phyloP scores from a whole-genome alignment of 1,140 invertebrate genomes.

The Drosophila santomea region DNA sequence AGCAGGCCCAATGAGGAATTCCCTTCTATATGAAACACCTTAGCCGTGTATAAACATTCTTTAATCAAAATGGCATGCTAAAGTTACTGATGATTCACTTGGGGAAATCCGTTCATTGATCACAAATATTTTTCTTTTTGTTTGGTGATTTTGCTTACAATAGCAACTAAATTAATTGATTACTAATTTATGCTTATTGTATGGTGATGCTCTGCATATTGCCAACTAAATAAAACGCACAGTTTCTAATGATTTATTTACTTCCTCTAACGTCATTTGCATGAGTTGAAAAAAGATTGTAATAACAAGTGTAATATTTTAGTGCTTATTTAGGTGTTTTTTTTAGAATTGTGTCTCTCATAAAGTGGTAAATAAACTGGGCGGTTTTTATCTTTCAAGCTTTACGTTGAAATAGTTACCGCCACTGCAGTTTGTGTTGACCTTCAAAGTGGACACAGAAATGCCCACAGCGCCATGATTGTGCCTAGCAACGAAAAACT shows the following conservation, averaged over 20 bases:
- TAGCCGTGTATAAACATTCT: slow-evolving; percentile 1
- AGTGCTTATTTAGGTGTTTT: neutral
- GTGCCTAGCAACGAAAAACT: slow-evolving; percentile 27
- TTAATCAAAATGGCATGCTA: neutral
- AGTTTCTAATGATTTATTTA: neutral
- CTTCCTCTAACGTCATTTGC: neutral
- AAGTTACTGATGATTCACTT: slow-evolving; percentile 11
- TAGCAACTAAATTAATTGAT: slow-evolving; percentile 13
- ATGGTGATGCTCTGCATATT: too few relatives aligned
- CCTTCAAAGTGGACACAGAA: slow-evolving; percentile 28
- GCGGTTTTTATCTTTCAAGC: neutral
- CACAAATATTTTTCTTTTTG: slow-evolving; percentile 13
- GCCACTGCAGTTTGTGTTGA: slow-evolving; percentile 29
- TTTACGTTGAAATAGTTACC: slow-evolving; percentile 1
- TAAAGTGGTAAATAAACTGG: neutral
- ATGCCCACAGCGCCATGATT: slow-evolving; percentile 8
- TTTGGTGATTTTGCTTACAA: neutral
- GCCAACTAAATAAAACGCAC: too few relatives aligned
- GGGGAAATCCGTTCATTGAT: slow-evolving; percentile 21
- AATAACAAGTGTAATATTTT: neutral
- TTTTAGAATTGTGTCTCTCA: neutral
- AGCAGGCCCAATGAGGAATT: slow-evolving; percentile 8
- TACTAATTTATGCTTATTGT: neutral
- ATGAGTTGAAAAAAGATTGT: neutral
- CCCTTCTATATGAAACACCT: slow-evolving; percentile 4